These are phyloP conservation scores for Notarius lentiginosus DNA, from an alignment of 2,113 vertebrate genomes.

Conservation along the genomic window DNA sequence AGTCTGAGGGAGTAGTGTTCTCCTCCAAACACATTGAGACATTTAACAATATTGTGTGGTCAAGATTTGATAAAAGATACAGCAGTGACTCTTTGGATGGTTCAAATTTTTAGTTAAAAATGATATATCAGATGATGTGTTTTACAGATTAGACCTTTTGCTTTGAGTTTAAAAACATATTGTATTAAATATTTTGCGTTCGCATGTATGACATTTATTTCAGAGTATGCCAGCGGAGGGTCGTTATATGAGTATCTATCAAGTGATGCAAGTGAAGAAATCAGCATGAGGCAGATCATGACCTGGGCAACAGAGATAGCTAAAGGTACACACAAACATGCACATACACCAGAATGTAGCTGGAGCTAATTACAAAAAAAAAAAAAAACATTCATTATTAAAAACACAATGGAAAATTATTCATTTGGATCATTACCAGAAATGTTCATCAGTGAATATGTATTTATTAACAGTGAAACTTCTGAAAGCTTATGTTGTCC, in stretches of 20 bases:
- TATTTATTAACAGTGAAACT: not conserved
- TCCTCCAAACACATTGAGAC: not conserved
- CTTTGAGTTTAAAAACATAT: not conserved
- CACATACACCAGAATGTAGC: not conserved
- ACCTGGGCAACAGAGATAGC: slow-evolving; percentile 96
- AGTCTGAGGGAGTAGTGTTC: not conserved
- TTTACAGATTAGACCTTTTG: not conserved
- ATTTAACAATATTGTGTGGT: not conserved
- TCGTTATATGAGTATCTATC: slow-evolving; percentile 96
- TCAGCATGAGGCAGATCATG: slow-evolving; percentile 97
- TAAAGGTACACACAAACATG: slow-evolving; percentile 78
- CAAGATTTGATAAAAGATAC: not conserved
- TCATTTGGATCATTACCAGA: not conserved
- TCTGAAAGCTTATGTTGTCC: not conserved
- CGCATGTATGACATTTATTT: not conserved
- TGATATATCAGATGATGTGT: not conserved
- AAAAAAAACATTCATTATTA: not conserved
- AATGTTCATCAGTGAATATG: not conserved
- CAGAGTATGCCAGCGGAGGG: slow-evolving; percentile 92
- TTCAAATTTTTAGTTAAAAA: not conserved
- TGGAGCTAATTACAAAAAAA: not conserved
- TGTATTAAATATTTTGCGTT: not conserved
- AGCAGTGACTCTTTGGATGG: not conserved
- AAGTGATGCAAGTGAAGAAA: slow-evolving; percentile 90
- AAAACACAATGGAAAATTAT: not conserved